These are phyloP conservation scores for Apus apus DNA, from an alignment of 2,113 vertebrate genomes.

Conservation along the genomic window DNA sequence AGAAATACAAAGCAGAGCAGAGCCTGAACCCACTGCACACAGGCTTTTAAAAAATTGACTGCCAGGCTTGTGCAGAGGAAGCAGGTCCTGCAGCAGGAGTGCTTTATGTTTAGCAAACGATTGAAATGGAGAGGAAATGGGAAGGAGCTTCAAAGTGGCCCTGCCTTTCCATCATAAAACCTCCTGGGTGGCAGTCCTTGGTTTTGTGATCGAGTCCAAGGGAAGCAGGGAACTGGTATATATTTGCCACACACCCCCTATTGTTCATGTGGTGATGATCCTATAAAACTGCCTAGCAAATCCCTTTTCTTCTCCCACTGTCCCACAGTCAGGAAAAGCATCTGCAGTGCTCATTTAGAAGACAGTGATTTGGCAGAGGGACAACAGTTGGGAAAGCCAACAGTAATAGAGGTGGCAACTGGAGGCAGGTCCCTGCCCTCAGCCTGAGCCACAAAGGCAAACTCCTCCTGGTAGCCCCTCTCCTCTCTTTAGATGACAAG, in stretches of 20 bases:
- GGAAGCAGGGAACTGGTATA: not conserved
- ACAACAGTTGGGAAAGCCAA: not conserved
- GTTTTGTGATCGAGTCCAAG: not conserved
- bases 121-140: not conserved
- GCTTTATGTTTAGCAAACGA: not conserved
- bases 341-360: not conserved
- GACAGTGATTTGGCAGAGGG: not conserved
- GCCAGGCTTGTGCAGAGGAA: not conserved
- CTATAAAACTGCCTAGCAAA: not conserved
- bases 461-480: not conserved
- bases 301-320: not conserved
- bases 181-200: not conserved
- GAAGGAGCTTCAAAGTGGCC: not conserved
- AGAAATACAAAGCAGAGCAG: not conserved
- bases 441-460: not conserved
- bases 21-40: not conserved
- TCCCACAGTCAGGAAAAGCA: not conserved
- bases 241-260: not conserved
- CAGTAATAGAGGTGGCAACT: not conserved
- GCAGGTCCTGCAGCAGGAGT: not conserved
- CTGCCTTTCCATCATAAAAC: not conserved
- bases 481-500: not conserved
- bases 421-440: not conserved
- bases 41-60: not conserved
- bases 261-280: not conserved